Conservation (phyloP, 2,797 vertebrate genomes). For the Trachops cirrhosus region DNA sequence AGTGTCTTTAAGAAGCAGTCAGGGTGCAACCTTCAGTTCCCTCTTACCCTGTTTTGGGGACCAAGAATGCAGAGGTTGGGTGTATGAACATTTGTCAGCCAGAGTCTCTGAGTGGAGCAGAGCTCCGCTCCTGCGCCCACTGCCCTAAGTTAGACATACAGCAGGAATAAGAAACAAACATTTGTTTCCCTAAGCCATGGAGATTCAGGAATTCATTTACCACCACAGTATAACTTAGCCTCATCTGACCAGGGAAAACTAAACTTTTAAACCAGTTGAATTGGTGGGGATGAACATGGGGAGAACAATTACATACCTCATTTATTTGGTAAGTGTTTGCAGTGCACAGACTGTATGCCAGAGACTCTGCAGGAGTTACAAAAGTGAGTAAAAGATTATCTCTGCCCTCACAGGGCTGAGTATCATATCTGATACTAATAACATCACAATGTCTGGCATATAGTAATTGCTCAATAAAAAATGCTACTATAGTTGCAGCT, state of each 20-base stretch:
- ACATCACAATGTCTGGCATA: too few relatives aligned
- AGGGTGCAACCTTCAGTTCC: background rate
- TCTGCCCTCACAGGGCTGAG: background rate
- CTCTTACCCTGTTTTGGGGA: background rate
- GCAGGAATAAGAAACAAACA: background rate
- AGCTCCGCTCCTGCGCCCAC: background rate
- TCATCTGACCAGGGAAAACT: background rate
- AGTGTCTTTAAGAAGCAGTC: background rate
- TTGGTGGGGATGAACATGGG: background rate
- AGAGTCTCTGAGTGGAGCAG: background rate
- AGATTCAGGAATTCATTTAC: background rate
- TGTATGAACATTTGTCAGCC: background rate
- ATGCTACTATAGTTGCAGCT: background rate
- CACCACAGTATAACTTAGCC: background rate
- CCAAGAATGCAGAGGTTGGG: background rate
- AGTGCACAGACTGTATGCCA: background rate
- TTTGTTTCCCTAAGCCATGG: background rate
- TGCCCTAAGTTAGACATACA: background rate
- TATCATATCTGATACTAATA: background rate
- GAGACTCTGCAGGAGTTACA: background rate
- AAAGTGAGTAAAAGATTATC: background rate
- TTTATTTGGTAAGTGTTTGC: constrained; percentile 9
- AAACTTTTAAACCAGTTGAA: background rate
- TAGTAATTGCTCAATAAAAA: background rate
- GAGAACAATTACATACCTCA: background rate